Evolutionary conservation across 2,797 vertebrate genomes (phyloP), one percentile per base, ranked within the genome.

Genomic region (Tiaroga cobitis): DNA sequence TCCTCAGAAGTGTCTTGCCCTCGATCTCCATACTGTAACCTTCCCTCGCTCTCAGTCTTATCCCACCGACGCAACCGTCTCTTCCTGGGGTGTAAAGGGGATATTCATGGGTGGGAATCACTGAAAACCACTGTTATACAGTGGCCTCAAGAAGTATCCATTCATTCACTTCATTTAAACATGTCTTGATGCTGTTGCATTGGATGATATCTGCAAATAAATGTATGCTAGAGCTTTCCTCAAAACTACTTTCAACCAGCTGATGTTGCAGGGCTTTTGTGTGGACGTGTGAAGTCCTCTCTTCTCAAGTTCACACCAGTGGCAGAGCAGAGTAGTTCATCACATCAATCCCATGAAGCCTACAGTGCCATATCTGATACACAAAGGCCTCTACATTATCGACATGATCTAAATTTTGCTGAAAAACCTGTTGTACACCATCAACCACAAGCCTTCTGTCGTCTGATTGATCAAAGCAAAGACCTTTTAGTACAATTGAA

Each of bases 21-120:
- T 81, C 34, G 34, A 75, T 82, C 79, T 73, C 9, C 51, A 29
- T 61, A 73, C 75, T 83, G 72, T 68, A 37, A 61, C 81, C 63
- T 49, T 34, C 10, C 63, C 61, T 84, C 83, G 69, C 79, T 65
- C 81, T 13, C 43, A 1, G 43, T 46, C 46, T 70, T 46, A 56
- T 32, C 15, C 19, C 37, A 21, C 61, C 3, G 54, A 43, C 32
- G 19, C 43, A 76, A 26, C 59, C 51, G 32, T 29, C 16, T 21
- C 72, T 39, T 21, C 6, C 43, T 26, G 15, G 24, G 18, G 3
- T 63, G 8, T 61, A 26, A n/a, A n/a, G n/a, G n/a, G n/a, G n/a
- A n/a, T n/a, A 72, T 43, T 81, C 9, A 32, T 21, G 16, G 16
- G 16, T 24, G 29, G 4, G 41, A 70, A 26, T 3, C 61, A 49